A percentile compares a stretch with the other conserved stretches of the same genome.
phyloP scores from a whole-genome alignment of 2,797 vertebrate species.

The Fistularia tabacaria region DNA sequence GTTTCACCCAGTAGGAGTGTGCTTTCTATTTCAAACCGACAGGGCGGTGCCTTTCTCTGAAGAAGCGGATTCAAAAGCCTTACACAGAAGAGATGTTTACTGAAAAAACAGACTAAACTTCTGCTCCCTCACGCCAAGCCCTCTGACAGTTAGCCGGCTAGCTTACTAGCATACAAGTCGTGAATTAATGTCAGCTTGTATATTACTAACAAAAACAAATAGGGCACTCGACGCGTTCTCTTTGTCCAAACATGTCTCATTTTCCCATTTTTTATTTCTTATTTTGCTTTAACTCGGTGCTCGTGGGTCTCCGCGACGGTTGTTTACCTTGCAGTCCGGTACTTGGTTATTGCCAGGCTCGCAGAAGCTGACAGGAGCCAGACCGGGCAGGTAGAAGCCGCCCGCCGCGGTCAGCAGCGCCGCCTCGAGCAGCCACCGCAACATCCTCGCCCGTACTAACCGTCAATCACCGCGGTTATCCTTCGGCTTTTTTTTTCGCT shows the following conservation, averaged over 20 bases:
- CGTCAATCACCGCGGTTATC: too few species aligned
- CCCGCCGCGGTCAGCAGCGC: slow-evolving; percentile 41
- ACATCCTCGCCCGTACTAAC: slow-evolving; percentile 12
- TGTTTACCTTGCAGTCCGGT: slow-evolving; percentile 69
- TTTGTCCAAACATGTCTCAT: background rate
- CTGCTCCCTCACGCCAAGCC: too few species aligned
- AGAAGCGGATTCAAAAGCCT: too few species aligned
- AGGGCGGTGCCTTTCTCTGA: too few species aligned
- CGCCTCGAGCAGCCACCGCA: slow-evolving; percentile 31
- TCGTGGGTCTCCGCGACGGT: too few species aligned
- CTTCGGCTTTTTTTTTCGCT: background rate
- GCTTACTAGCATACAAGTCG: background rate
- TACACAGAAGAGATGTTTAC: too few species aligned
- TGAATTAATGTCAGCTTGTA: background rate
- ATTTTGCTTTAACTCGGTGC: background rate
- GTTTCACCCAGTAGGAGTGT: too few species aligned
- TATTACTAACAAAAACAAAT: too few species aligned
- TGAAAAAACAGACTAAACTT: too few species aligned
- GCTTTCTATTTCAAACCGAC: too few species aligned
- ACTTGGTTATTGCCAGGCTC: slow-evolving; percentile 51
- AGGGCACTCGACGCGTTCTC: too few species aligned
- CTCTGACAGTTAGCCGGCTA: background rate
- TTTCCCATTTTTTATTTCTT: background rate
- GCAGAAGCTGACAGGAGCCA: slow-evolving; percentile 90
- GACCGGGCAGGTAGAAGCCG: slow-evolving; percentile 86